Evolutionary conservation across 2,888 invertebrate species (phyloP), one percentile per base, ranked within the genome.

Genomic region (Troides helena): DNA sequence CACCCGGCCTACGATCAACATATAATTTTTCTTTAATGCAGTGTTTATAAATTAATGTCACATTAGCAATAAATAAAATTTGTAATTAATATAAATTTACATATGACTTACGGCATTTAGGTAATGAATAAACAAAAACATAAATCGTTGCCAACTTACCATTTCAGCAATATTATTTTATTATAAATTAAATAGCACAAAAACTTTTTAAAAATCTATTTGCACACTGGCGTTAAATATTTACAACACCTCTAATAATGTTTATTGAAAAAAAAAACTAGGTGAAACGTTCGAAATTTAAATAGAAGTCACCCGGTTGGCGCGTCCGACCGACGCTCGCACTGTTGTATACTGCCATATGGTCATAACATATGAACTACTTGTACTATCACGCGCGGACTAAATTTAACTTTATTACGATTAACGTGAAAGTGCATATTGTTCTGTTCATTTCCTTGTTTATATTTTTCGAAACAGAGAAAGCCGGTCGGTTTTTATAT

Each of bases 81-180:
- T 30, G 6, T 57, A 8, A 39, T 65, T 23, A 12, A 25, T 59
- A 18, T 59, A 43, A 25, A 46, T 25, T 23, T 58, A 17, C 46
- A 62, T 36, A 43, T 23, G 62, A 57, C 17, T 25, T 60, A 43
- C 43, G 21, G 50, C 17, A 58, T 64, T 61, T 67, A 74, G 17
- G 64, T 72, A 72, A 72, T 62, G 63, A 62, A 71, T 50, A 73
- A 73, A 73, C 71, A 75, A 72, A 74, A 72, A 69, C 60, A 14
- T 61, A 62, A 73, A 73, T 71, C 69, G 68, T 68, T 77, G 74
- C 77, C 77, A 78, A 79, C 79, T 79, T 78, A 79, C 79, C 79
- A 79, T 79, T 72, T 70, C 66, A 58, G 30, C 43, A 56, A 17
- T 65, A 5, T 62, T 61, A 56, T 2, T 64, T 50, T 30, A 30